Evolutionary conservation across 2,888 invertebrate genomes (phyloP).

Genomic region (Heliconius erato): DNA sequence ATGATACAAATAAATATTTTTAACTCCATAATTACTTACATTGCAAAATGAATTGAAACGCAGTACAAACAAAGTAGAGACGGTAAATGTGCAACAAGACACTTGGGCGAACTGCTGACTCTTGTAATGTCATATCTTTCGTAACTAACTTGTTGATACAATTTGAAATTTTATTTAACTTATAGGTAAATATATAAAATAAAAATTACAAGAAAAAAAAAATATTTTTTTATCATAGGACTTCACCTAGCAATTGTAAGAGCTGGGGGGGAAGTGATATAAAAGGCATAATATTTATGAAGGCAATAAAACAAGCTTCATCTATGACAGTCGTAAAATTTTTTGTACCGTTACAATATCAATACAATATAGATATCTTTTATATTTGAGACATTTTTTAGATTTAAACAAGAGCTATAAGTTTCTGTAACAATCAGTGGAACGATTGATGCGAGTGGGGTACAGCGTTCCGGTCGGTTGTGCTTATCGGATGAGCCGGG

Average conservation of each 20-base stretch:
- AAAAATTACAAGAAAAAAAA: background rate
- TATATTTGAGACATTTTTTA: slow-evolving; percentile 53
- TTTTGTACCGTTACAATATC: slow-evolving; percentile 45
- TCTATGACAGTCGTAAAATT: slow-evolving; percentile 47
- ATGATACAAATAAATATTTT: background rate
- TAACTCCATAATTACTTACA: background rate
- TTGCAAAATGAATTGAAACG: slow-evolving; percentile 14
- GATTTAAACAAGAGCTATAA: slow-evolving; percentile 63
- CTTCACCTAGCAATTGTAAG: slow-evolving; percentile 3
- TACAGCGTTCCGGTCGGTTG: slow-evolving; percentile 80
- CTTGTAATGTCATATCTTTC: slow-evolving; percentile 61
- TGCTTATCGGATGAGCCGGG: slow-evolving; percentile 80
- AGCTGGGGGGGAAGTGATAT: slow-evolving; percentile 55
- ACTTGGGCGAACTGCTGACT: slow-evolving; percentile 67
- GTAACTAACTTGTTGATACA: slow-evolving; percentile 34
- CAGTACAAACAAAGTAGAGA: slow-evolving; percentile 12
- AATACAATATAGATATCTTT: slow-evolving; percentile 35
- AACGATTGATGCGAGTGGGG: slow-evolving; percentile 76
- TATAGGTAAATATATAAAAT: background rate
- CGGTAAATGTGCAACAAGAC: slow-evolving; percentile 62
- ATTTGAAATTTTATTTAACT: background rate
- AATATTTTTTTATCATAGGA: background rate
- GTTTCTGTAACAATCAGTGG: slow-evolving; percentile 74
- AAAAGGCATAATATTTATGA: slow-evolving; percentile 50
- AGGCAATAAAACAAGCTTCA: slow-evolving; percentile 49